These are phyloP conservation scores for Pipistrellus nathusii DNA, from an alignment of 2,797 vertebrate genomes.

Conservation along the genomic window DNA sequence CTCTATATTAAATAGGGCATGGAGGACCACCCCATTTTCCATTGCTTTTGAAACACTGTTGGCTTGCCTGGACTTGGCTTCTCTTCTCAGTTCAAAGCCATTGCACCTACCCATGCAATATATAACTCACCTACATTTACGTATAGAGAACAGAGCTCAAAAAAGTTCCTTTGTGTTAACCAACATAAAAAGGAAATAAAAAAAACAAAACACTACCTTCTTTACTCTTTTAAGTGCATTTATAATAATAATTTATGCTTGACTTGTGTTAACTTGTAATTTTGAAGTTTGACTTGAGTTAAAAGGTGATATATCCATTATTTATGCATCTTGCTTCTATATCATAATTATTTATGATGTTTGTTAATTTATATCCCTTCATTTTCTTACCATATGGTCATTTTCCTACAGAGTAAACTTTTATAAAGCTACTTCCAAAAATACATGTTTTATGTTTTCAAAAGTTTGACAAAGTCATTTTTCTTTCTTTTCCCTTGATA, in stretches of 20 bases:
- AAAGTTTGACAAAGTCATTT: constrained; percentile 24
- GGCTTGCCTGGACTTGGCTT: not conserved
- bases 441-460: constrained; percentile 2
- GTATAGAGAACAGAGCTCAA: not conserved
- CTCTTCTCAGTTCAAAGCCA: not conserved
- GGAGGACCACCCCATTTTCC: not conserved
- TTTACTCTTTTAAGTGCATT: not conserved
- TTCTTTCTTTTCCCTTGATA: constrained; percentile 27
- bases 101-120: not conserved
- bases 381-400: constrained; percentile 45
- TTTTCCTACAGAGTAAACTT: constrained; percentile 51
- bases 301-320: not conserved
- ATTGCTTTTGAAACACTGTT: not conserved
- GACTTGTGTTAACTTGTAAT: not conserved
- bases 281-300: not conserved
- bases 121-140: not conserved
- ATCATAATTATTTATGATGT: not conserved
- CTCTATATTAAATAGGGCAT: not conserved
- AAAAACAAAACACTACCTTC: not conserved
- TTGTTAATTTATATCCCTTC: constrained; percentile 49
- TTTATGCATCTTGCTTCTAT: constrained; percentile 10
- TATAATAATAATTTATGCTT: constrained; percentile 40
- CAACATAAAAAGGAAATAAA: not conserved
- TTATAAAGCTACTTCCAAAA: constrained; percentile 17
- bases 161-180: not conserved